phyloP scores from a whole-genome alignment of 2,113 vertebrate species.

The Ivindomyrus marchei region DNA sequence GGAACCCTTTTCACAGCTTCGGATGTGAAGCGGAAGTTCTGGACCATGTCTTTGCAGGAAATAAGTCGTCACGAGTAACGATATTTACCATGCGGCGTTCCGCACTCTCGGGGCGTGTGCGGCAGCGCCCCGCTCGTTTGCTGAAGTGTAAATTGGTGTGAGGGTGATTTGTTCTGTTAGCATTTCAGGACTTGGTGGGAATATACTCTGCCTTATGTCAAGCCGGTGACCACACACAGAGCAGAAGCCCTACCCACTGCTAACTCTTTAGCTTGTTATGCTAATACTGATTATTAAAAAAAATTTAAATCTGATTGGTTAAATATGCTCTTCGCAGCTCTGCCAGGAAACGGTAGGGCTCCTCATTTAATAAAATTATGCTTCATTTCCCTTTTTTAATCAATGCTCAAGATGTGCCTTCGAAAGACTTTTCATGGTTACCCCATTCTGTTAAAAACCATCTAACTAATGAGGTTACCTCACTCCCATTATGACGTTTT shows the following conservation, averaged over 20 bases:
- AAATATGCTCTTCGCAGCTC: slow-evolving; percentile 3
- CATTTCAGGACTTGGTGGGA: slow-evolving; percentile 3
- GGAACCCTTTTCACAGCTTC: slow-evolving; percentile 34
- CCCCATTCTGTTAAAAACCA: neutral
- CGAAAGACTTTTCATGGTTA: neutral
- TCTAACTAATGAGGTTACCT: neutral
- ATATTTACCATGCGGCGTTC: slow-evolving; percentile 16
- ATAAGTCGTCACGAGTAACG: slow-evolving; percentile 26
- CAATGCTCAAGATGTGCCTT: neutral
- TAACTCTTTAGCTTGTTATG: neutral
- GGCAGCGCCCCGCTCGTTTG: neutral
- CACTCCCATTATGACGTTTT: neutral
- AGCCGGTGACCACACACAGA: neutral
- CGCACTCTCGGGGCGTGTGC: neutral
- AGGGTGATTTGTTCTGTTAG: neutral
- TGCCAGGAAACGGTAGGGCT: neutral
- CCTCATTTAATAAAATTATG: neutral
- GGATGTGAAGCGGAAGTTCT: slow-evolving; percentile 33
- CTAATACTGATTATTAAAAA: neutral
- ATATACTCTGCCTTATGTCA: neutral
- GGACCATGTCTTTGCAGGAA: slow-evolving; percentile 27
- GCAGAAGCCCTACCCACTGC: neutral
- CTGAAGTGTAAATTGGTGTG: slow-evolving; percentile 6
- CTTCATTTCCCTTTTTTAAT: neutral
- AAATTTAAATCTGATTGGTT: neutral